These are phyloP conservation scores for Drosophila kohkoa DNA, from an alignment of 1,140 invertebrate genomes.

Conservation along the genomic window DNA sequence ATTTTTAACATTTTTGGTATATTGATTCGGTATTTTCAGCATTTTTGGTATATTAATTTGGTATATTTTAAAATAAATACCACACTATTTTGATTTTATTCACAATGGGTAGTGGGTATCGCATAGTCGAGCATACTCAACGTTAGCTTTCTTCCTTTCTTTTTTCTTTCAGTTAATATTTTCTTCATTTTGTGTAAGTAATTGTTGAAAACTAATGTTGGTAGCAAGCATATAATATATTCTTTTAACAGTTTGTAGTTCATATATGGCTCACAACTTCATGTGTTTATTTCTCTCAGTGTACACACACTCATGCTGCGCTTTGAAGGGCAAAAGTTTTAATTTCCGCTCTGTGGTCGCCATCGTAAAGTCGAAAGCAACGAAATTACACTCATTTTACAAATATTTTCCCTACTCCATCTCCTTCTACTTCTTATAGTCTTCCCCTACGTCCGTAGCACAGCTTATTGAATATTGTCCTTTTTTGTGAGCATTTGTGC, in stretches of 20 bases:
- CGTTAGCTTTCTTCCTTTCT: no score
- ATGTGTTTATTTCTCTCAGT: background rate
- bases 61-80: no score
- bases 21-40: no score
- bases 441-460: background rate
- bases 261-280: background rate
- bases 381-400: constrained; percentile 23
- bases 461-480: constrained; percentile 33
- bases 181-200: no score
- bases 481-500: constrained; percentile 27
- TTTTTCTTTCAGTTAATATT: no score
- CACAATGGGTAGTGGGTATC: no score
- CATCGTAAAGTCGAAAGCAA: constrained; percentile 33
- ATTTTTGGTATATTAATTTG: no score
- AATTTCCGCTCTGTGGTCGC: constrained; percentile 70
- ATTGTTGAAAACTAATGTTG: no score
- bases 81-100: no score
- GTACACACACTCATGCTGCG: background rate
- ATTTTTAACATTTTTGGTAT: no score
- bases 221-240: no score
- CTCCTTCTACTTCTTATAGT: background rate
- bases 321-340: constrained; percentile 57
- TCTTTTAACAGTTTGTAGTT: background rate
- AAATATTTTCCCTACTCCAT: constrained; percentile 13
- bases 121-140: no score